phyloP scores from a whole-genome alignment of 2,113 vertebrate species.

The Strix aluco region DNA sequence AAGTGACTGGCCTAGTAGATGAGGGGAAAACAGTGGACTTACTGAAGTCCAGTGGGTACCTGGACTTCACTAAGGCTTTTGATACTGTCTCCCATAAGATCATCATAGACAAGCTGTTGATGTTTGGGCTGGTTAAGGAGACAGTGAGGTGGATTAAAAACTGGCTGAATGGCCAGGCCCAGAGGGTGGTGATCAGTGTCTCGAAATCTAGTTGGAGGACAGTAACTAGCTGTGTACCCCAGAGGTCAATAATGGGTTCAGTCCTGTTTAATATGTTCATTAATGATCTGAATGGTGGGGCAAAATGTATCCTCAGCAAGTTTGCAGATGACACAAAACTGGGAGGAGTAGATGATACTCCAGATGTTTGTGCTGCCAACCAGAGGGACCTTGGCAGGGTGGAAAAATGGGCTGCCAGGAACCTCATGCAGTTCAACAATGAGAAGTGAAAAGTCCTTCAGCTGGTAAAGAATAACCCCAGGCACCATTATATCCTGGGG shows the following conservation, averaged over 20 bases:
- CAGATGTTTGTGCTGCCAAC: background rate
- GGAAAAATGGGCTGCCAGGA: background rate
- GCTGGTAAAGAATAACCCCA: background rate
- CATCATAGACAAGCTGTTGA: background rate
- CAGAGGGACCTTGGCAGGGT: background rate
- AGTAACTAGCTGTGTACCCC: accelerated
- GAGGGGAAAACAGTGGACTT: background rate
- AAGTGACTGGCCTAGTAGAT: background rate
- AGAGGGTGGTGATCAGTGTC: background rate
- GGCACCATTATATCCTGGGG: accelerated
- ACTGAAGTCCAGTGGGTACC: background rate
- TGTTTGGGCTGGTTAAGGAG: background rate
- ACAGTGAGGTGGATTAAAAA: background rate
- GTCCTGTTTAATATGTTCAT: background rate
- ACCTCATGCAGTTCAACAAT: background rate
- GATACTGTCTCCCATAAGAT: background rate
- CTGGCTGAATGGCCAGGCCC: background rate
- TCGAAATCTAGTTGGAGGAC: background rate
- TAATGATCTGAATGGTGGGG: background rate
- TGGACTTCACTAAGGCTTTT: background rate
- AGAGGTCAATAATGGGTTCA: background rate
- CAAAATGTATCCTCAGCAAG: background rate
- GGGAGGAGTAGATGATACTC: background rate
- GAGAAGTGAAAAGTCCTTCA: background rate
- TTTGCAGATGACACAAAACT: background rate